Base-by-base conservation (phyloP, 2,797 vertebrate genomes). In the Acestrorhynchus altus region DNA sequence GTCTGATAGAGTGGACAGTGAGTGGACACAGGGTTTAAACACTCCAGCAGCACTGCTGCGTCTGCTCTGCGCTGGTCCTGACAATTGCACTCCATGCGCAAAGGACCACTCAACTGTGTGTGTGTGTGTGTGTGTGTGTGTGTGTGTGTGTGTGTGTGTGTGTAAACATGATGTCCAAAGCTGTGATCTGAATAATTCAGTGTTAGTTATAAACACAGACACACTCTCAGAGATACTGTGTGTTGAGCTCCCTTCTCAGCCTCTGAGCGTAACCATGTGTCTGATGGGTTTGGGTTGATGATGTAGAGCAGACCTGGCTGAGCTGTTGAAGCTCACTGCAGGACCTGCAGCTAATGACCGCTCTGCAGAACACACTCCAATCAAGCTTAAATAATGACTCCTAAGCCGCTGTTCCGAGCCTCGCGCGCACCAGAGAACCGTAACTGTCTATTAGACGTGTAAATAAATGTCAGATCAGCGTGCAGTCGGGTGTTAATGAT, bases 181-280 rank as follows among this genome's bases (percentile, higher is more conserved):
- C 6, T 35, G 31, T 35, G 31, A 35, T 35, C 31, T 35, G 31
- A 35, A 35, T 35, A 6, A 35, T 35, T 35, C 31, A 35, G 31
- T n/a, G n/a, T 2, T 6, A 35, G 31, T 6, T 35, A 35, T 6
- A 10, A 3, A n/a, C 22, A 59, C 24, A 15, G 7, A 59, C 56
- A 59, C 26, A 16, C 24, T 26, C 24, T 24, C 54, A 57, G 44
- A 46, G 44, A 10, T 46, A 4, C 15, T 15, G 13, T 15, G 16
- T 47, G 15, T 13, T 49, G n/a, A 63, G 20, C 26, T 13, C 56
- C n/a, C 46, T 44, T 1, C 42, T 28, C 56, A 28, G 51, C 57
- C 46, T 18, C 78, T 69, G 57, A 69, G 72, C 49, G 39, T 63
- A 74, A 74, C 74, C 35, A 79, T 75, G 72, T 72, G 46, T 79